Conservation (phyloP, 2,797 vertebrate species). For the Odontamblyopus lacepedii region DNA sequence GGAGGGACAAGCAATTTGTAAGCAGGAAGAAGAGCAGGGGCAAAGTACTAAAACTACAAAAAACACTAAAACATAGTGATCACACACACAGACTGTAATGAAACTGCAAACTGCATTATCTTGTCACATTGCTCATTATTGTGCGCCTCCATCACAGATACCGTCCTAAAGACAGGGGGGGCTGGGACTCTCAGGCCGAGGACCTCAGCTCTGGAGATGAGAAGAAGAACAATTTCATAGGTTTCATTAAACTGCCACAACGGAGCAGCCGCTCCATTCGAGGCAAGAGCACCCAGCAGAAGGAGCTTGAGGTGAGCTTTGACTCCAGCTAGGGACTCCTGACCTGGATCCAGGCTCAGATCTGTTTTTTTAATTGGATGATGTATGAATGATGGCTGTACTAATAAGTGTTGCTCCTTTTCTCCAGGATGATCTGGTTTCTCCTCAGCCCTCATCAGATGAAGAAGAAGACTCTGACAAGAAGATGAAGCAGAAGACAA, state of each 20-base stretch:
- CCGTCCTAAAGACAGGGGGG: slow-evolving; percentile 36
- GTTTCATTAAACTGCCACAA: slow-evolving; percentile 66
- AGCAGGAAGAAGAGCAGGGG: too few relatives aligned
- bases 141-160: neutral
- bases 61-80: too few relatives aligned
- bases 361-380: too few relatives aligned
- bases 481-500: slow-evolving; percentile 56
- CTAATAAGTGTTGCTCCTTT: neutral
- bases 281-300: slow-evolving; percentile 18
- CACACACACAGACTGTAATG: too few relatives aligned
- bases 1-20: too few relatives aligned
- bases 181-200: slow-evolving; percentile 58
- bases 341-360: too few relatives aligned
- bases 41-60: too few relatives aligned
- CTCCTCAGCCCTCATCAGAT: slow-evolving; percentile 61
- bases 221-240: slow-evolving; percentile 73
- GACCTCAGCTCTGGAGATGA: slow-evolving; percentile 71
- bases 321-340: too few relatives aligned
- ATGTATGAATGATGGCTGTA: neutral
- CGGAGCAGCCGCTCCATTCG: neutral
- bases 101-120: neutral
- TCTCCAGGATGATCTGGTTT: slow-evolving; percentile 38
- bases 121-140: too few relatives aligned
- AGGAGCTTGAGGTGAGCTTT: neutral
- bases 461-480: slow-evolving; percentile 65